phyloP scores from a whole-genome alignment of 2,113 vertebrate genomes.

The Pachycephala philippinensis region DNA sequence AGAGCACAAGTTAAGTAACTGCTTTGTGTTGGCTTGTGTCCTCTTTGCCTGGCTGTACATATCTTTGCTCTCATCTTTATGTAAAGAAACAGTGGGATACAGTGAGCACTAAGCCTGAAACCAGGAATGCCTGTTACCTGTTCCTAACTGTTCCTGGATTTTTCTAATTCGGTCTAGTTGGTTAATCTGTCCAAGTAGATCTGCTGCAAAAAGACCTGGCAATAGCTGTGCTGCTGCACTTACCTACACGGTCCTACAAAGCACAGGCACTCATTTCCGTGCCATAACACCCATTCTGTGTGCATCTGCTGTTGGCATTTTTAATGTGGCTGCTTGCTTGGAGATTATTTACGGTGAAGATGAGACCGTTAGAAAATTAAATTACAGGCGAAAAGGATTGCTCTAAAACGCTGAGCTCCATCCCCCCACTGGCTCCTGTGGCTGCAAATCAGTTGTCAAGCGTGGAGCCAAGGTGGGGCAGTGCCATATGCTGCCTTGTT shows the following conservation, averaged over 20 bases:
- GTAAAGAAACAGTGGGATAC: not conserved
- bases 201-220: not conserved
- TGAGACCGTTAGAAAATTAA: not conserved
- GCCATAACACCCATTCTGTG: not conserved
- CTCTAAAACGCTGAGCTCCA: not conserved
- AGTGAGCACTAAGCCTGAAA: not conserved
- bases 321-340: not conserved
- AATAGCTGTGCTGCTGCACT: not conserved
- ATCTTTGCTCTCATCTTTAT: not conserved
- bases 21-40: not conserved
- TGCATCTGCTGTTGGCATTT: not conserved
- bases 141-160: not conserved
- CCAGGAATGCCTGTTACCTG: not conserved
- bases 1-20: not conserved
- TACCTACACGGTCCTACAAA: rapidly evolving
- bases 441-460: not conserved
- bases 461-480: not conserved
- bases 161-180: not conserved
- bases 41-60: not conserved
- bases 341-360: not conserved
- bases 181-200: not conserved
- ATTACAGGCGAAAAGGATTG: not conserved
- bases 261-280: not conserved
- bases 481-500: not conserved
- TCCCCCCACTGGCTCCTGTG: not conserved